Conservation (phyloP, 2,113 vertebrate species). For the Solea solea region DNA sequence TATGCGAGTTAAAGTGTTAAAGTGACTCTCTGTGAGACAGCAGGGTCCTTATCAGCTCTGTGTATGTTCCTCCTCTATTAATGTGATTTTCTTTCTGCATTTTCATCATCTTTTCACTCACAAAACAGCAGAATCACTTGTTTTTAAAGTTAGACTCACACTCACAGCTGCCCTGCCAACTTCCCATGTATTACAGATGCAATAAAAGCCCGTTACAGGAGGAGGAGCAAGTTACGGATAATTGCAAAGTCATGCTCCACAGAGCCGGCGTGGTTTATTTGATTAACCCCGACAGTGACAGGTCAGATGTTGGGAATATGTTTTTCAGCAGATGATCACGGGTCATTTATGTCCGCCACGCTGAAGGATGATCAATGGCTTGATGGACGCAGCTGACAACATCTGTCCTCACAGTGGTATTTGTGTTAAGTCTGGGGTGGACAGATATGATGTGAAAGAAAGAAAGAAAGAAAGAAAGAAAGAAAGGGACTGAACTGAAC, state of each 20-base stretch:
- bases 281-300: slow-evolving; percentile 57
- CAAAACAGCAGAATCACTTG: not conserved
- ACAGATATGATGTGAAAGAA: too few relatives aligned
- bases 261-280: slow-evolving; percentile 54
- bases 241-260: slow-evolving; percentile 59
- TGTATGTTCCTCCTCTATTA: not conserved
- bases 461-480: too few relatives aligned
- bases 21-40: too few relatives aligned
- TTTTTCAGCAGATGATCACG: slow-evolving; percentile 48
- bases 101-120: not conserved
- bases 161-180: slow-evolving; percentile 6
- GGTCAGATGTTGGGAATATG: slow-evolving; percentile 61
- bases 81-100: not conserved
- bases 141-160: slow-evolving; percentile 3
- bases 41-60: not conserved
- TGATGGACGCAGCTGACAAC: slow-evolving; percentile 40
- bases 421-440: slow-evolving; percentile 63
- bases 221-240: slow-evolving; percentile 57
- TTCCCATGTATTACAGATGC: slow-evolving; percentile 49
- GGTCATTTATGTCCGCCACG: slow-evolving; percentile 56
- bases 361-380: slow-evolving; percentile 52
- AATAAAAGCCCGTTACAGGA: slow-evolving; percentile 41
- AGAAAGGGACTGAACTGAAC: too few relatives aligned
- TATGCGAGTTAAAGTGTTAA: too few relatives aligned
- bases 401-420: slow-evolving; percentile 57